Conservation (phyloP, 1,140 invertebrate species). For the Euura saliciscinereae region DNA sequence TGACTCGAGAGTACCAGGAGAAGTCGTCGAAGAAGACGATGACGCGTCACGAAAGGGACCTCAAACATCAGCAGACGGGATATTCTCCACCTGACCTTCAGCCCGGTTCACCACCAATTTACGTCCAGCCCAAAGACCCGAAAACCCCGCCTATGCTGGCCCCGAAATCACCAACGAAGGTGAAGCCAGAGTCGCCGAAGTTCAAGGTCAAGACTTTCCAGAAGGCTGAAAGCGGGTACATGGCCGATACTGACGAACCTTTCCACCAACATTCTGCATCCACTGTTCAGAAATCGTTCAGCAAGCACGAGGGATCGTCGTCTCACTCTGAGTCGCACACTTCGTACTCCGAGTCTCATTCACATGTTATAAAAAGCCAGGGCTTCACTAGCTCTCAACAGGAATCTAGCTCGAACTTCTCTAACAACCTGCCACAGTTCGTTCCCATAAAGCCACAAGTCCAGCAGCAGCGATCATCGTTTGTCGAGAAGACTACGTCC, state of each 20-base stretch:
- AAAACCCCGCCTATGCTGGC: constrained; percentile 24
- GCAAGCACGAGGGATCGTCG: constrained; percentile 46
- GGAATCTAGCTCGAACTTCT: constrained; percentile 37
- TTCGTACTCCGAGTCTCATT: constrained; percentile 39
- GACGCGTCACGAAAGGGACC: constrained; percentile 42
- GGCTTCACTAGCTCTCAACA: constrained; percentile 42
- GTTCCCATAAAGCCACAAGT: constrained; percentile 31
- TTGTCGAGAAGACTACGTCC: constrained; percentile 43
- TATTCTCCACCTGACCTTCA: constrained; percentile 49
- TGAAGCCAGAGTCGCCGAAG: constrained; percentile 65
- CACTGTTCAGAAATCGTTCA: constrained; percentile 38
- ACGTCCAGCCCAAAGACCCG: constrained; percentile 49
- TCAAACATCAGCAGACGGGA: constrained; percentile 27
- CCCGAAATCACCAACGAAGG: constrained; percentile 25
- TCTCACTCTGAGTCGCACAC: constrained; percentile 36
- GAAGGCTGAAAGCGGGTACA: constrained; percentile 69
- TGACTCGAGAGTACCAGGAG: constrained; percentile 45
- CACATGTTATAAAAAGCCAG: constrained; percentile 45
- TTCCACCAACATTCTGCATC: constrained; percentile 38
- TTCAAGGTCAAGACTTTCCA: constrained; percentile 58
- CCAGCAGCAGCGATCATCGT: constrained; percentile 46
- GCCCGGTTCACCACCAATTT: constrained; percentile 63
- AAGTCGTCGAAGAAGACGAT: constrained; percentile 38
- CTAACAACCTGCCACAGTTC: constrained; percentile 11
- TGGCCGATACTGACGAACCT: constrained; percentile 75